Base-by-base conservation (phyloP, 2,888 invertebrate species). In the Drosophila nigricruria region DNA sequence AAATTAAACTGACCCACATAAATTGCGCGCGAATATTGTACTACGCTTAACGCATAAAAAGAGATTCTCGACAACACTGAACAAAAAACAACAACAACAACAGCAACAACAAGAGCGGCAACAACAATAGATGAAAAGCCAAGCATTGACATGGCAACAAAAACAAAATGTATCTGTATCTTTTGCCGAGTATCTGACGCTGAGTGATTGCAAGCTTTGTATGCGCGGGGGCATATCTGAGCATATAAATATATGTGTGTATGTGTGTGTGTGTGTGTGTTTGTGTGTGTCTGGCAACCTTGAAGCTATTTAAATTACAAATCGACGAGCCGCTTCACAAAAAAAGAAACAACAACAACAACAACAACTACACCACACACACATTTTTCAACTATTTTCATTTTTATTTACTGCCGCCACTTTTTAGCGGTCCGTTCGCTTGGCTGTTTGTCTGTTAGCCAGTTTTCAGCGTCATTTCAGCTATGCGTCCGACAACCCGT, bases 1-100 rank as follows among this genome's bases (percentile, higher is more conserved):
- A 87, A 90, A 90, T 84, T 90, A 84, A 88, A 84, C 78, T 90
- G 87, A 89, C 90, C 89, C 86, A 90, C 86, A 88, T 86, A 89
- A 85, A 83, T 80, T 77, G 67, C 49, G 67, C 58, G 76, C 71
- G 58, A 84, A 79, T 71, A 76, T 74, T 73, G 70, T 76, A 83
- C 88, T 78, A 87, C 86, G 86, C 75, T 82, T 64, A 67, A 50
- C 45, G 88, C 81, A 86, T 88, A 86, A 78, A 79, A 79, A 77
- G 60, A 78, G 62, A 72, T 70, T 65, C 60, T 45, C 60, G 25
- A 4, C 59, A 66, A 9, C 34, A 67, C 16, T 40, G n/a, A 45
- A n/a, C n/a, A n/a, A 49, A 53, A 30, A 45, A 8, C 14, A 5
- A 20, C 20, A 9, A 25, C 16, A 16, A 45, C 45, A 23, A 45